Evolutionary conservation across 2,888 invertebrate genomes (phyloP).

Genomic region (Nezara viridula): DNA sequence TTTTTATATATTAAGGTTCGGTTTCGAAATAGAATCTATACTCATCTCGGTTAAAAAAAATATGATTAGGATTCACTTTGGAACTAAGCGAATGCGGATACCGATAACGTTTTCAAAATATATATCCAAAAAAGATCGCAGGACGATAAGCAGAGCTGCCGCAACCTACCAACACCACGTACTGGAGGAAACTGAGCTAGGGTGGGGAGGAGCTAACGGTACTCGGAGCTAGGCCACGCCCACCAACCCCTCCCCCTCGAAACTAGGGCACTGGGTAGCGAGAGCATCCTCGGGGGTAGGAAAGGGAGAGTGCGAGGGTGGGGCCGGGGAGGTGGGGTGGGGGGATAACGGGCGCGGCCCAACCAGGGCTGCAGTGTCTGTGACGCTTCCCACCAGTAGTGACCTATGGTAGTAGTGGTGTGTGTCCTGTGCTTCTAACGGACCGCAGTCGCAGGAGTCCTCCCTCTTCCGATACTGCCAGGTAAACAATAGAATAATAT

Average conservation of each 20-base stretch:
- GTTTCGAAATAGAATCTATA: too few species aligned
- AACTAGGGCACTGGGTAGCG: conserved; percentile 57
- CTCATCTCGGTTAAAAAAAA: too few species aligned
- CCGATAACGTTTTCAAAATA: not conserved
- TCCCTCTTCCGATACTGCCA: conserved; percentile 49
- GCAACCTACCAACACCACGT: not conserved
- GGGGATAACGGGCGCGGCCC: conserved; percentile 49
- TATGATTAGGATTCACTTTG: too few species aligned
- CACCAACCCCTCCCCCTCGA: conserved; percentile 19
- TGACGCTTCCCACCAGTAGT: conserved; percentile 48
- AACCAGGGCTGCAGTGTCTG: conserved; percentile 56
- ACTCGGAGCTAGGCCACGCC: conserved; percentile 26
- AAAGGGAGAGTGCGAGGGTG: conserved; percentile 49
- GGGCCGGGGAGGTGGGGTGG: not conserved
- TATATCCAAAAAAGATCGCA: not conserved
- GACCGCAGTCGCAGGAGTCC: conserved; percentile 25
- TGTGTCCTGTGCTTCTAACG: conserved; percentile 53
- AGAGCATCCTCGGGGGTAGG: not conserved
- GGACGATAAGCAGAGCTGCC: not conserved
- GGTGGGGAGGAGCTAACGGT: conserved; percentile 48
- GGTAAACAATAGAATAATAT: not conserved
- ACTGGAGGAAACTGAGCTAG: not conserved
- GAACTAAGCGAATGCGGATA: too few species aligned
- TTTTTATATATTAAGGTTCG: too few species aligned
- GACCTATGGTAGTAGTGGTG: conserved; percentile 52